Base-by-base conservation (phyloP, 2,113 vertebrate species). In the Lampris megalopsis region DNA sequence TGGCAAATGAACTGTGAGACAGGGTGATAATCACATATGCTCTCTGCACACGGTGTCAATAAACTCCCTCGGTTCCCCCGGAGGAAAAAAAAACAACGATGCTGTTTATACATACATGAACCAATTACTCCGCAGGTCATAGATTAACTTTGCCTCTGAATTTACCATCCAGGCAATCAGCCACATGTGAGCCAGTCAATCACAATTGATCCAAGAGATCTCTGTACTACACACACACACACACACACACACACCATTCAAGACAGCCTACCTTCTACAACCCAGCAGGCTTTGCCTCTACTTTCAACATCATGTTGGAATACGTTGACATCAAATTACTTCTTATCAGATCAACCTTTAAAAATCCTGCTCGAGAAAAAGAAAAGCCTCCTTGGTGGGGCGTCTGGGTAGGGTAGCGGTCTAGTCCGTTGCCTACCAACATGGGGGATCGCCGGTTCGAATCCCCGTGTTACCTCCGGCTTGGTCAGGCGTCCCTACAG, bases 111-210 rank as follows among this genome's bases (percentile, higher is more conserved):
- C 61, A 88, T 81, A 68, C 67, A 84, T 60, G 10, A 81, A 52
- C 67, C 70, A 85, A 86, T 91, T 85, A 83, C 60, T 74, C 58
- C 56, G 54, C 56, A 60, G 83, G 86, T 88, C 67, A 85, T 77
- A 87, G 73, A 82, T 89, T 89, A 1, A 83, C 74, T 85, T 76
- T 75, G 2, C 43, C 10, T 49, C 88, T 87, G 62, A 85, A 88
- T 89, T 83, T 86, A 73, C 66, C 71, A 87, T 80, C 43, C 52
- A 35, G 37, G 58, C 81, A 82, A 80, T 88, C 75, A 77, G 68
- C 73, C 74, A 81, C 78, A 75, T 65, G 61, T 72, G 69, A 77
- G 71, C 67, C 45, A 83, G 75, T 86, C 86, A 86, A 83, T 90
- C 76, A 79, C 6, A 61, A 74, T 66, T 80, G 73, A 90, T 86